Evolutionary conservation across 2,113 vertebrate species (phyloP).

Genomic region (Mus pahari): DNA sequence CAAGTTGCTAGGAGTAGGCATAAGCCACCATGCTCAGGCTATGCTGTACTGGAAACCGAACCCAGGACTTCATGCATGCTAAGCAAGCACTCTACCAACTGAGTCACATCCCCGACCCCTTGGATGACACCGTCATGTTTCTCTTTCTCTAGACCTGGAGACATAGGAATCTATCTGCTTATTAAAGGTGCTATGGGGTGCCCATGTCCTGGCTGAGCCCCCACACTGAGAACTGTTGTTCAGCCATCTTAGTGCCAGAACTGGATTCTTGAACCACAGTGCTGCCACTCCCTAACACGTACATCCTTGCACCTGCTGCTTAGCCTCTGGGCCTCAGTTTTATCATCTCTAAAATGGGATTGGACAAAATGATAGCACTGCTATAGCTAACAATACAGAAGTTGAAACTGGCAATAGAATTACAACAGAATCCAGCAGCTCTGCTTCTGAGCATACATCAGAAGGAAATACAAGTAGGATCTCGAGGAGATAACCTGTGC

Average conservation of each 20-base stretch:
- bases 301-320: background rate
- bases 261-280: background rate
- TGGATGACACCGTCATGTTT: background rate
- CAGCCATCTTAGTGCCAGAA: background rate
- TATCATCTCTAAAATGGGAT: conserved; percentile 18
- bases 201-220: background rate
- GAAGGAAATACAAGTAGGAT: background rate
- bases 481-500: background rate
- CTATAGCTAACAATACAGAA: background rate
- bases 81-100: background rate
- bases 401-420: background rate
- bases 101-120: no score
- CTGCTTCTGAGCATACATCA: background rate
- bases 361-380: background rate
- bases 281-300: background rate
- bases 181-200: background rate
- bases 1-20: background rate
- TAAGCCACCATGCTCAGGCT: background rate
- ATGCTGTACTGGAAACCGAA: no score
- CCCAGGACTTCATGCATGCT: background rate
- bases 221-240: background rate
- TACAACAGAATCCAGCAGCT: background rate
- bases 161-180: background rate
- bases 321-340: background rate
- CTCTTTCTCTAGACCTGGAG: background rate